phyloP scores from a whole-genome alignment of 2,888 invertebrate genomes.

The Lithodes maja region DNA sequence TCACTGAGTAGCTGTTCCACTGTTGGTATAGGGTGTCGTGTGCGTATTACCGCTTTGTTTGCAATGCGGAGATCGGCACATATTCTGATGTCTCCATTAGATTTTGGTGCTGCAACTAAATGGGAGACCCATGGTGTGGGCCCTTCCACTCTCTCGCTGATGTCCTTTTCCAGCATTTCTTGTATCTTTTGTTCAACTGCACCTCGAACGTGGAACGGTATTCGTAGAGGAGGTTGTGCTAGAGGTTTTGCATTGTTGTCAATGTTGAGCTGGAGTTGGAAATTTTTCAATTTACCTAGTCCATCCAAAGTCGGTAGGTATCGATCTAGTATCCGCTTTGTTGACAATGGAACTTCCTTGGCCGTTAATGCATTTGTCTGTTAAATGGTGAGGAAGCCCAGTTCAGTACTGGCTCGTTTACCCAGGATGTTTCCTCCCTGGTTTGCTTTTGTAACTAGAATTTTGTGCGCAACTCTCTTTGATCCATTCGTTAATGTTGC shows the following conservation, averaged over 20 bases:
- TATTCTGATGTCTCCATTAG: conserved; percentile 69
- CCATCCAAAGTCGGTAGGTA: background rate
- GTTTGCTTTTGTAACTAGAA: no score
- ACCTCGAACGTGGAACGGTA: conserved; percentile 21
- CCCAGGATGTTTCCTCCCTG: no score
- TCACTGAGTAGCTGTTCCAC: conserved; percentile 71
- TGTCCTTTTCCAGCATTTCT: conserved; percentile 70
- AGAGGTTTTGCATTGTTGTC: conserved; percentile 14
- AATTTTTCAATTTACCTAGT: background rate
- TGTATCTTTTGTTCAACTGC: conserved; percentile 68
- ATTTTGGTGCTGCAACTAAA: conserved; percentile 71
- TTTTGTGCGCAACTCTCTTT: no score
- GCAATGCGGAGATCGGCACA: conserved; percentile 71
- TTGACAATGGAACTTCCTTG: conserved; percentile 7
- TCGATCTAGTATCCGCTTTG: background rate
- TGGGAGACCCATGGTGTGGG: conserved; percentile 72
- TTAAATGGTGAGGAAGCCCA: no score
- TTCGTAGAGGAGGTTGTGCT: conserved; percentile 21
- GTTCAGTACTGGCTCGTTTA: no score
- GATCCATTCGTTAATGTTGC: no score
- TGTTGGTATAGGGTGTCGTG: conserved; percentile 71
- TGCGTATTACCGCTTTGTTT: conserved; percentile 70
- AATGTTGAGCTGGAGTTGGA: conserved; percentile 2
- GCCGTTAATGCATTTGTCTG: no score
- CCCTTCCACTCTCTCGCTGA: conserved; percentile 72